Conservation (phyloP, 2,888 invertebrate genomes). For the Spodoptera exigua region DNA sequence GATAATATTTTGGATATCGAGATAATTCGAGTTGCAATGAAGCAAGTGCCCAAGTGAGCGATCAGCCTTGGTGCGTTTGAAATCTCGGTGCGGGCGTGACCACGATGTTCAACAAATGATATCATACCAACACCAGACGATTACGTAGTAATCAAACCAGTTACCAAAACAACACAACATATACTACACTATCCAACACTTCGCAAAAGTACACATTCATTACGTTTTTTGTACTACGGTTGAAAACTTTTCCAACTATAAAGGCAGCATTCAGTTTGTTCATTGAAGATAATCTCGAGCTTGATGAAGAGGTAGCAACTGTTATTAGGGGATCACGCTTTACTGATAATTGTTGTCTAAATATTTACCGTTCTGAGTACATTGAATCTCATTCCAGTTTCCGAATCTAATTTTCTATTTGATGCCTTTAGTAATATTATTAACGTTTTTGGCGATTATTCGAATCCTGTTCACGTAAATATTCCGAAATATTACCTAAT, state of each 20-base stretch:
- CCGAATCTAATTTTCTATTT: constrained; percentile 67
- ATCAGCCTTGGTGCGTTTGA: constrained; percentile 75
- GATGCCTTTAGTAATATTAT: constrained; percentile 47
- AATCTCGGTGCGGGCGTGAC: constrained; percentile 76
- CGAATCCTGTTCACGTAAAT: constrained; percentile 15
- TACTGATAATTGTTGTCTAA: constrained; percentile 85
- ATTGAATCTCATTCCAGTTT: constrained; percentile 72
- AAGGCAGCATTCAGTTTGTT: constrained; percentile 59
- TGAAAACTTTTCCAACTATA: constrained; percentile 11
- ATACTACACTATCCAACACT: constrained; percentile 36
- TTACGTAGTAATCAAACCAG: constrained; percentile 82
- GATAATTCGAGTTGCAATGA: constrained; percentile 48
- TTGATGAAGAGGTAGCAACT: constrained; percentile 63
- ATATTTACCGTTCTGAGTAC: constrained; percentile 82
- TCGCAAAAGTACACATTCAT: constrained; percentile 58
- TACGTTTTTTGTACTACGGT: constrained; percentile 45
- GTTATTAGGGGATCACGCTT: constrained; percentile 75
- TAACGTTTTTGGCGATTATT: constrained; percentile 41
- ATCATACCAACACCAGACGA: constrained; percentile 80
- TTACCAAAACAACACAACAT: constrained; percentile 62
- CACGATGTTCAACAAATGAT: constrained; percentile 82
- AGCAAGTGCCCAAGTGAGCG: constrained; percentile 62
- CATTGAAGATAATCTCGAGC: constrained; percentile 12
- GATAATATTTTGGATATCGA: constrained; percentile 53
- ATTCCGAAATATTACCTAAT: too few relatives aligned